phyloP scores from a whole-genome alignment of 2,113 vertebrate species.

The Calyptomena viridis region DNA sequence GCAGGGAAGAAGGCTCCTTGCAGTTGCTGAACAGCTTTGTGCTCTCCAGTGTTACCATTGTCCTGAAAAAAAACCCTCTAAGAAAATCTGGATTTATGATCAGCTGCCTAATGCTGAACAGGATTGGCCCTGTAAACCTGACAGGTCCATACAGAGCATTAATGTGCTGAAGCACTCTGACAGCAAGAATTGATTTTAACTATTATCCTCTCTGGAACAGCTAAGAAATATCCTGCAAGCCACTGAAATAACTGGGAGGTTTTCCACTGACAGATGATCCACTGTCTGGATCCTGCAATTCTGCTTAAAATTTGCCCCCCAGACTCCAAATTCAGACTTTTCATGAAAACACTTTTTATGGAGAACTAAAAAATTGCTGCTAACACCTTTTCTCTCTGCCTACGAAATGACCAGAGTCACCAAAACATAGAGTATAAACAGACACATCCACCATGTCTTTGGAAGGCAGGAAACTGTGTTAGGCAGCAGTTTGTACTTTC shows the following conservation, averaged over 20 bases:
- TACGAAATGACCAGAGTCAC: accelerated
- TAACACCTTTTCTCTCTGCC: neutral
- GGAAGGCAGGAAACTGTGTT: neutral
- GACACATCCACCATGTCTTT: neutral
- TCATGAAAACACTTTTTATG: neutral
- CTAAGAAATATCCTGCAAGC: neutral
- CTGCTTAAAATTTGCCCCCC: neutral
- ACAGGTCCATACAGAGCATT: neutral
- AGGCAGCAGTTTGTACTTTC: neutral
- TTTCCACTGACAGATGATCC: neutral
- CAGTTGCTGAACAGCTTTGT: neutral
- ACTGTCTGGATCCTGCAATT: neutral
- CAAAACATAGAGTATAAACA: neutral
- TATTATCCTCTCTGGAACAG: neutral
- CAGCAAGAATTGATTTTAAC: neutral
- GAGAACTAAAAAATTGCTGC: neutral
- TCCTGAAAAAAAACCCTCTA: neutral
- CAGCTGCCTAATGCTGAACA: neutral
- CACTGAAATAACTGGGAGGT: neutral
- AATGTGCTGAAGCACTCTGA: neutral
- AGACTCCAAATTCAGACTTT: neutral
- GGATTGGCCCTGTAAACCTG: neutral
- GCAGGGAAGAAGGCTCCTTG: neutral
- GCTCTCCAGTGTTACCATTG: neutral
- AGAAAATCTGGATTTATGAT: neutral